Base-by-base conservation (phyloP, 2,797 vertebrate species). In the Clarias laeviceps region DNA sequence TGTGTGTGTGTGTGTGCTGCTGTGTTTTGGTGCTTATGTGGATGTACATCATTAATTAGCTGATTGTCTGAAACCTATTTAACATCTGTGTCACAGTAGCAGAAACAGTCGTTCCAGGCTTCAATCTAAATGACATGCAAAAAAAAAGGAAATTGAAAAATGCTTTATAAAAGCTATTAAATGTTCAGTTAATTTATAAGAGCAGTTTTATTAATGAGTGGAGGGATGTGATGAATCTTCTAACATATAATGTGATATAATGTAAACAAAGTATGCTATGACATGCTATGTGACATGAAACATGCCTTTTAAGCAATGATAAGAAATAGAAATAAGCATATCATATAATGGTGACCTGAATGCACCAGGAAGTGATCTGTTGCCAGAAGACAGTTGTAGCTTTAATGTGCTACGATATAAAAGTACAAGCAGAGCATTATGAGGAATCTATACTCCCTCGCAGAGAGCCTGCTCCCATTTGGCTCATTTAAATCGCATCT, bases 401-500 rank as follows among this genome's bases (percentile, higher is more conserved):
- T 77, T 86, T 61, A 69, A 82, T 11, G 20, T 79, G 81, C 64
- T 50, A 56, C n/a, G 17, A 69, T 70, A 61, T 78, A 50, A 62
- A 54, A 80, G 57, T 69, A 80, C 54, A 54, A 62, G 37, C 73
- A 56, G 57, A 62, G 34, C 50, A 59, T 83, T 64, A 86, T 70
- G 57, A 79, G 22, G 56, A 50, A 68, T 59, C 66, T 83, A 22
- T 54, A 74, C 68, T 73, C 54, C 77, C 68, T 83, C n/a, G 5
- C 77, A 80, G 76, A 84, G 68, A 74, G 54, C 34, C 65, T 80
- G 78, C 76, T 86, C 89, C 70, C 89, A 89, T 85, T 84, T 85
- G 78, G 73, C 87, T 59, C 54, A 87, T 88, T 91, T 85, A 91
- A 93, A 90, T 84, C 86, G 85, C 87, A 89, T 91, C 90, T 90